Evolutionary conservation across 2,797 vertebrate species (phyloP), one percentile per base, ranked within the genome.

Genomic region (Etheostoma nigrum): DNA sequence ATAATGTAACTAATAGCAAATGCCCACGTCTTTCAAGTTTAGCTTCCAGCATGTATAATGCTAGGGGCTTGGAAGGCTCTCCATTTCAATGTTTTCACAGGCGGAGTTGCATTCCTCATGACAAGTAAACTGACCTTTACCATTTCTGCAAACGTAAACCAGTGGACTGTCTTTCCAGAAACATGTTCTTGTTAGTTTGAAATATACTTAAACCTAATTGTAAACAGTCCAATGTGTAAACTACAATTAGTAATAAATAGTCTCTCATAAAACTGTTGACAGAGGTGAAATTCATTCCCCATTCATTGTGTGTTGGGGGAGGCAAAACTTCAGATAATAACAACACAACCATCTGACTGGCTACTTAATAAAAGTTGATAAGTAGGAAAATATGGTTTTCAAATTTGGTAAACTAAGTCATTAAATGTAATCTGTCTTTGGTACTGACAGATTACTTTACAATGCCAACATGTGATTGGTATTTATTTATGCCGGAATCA

Each of bases 81-180:
- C 23, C 23, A 19, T 54, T 54, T 2, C 9, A 21, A 40, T 16
- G 2, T 5, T 47, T 49, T 60, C 45, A 25, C 21, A 45, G 57
- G 19, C 33, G 8, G 27, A 18, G 27, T 62, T 19, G n/a, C 2
- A 13, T 18, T 71, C 4, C 7, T 52, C 69, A n/a, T 8, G 25
- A 33, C 8, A 25, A 15, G 42, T 73, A 49, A 74, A 65, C 71
- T 73, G 53, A 51, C 52, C 44, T 74, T 74, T 27, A 42, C 30
- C 42, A 5, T 16, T 23, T 54, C 21, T 67, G 16, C 18, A 9
- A 67, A 44, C 15, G 23, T 23, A 36, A 47, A 67, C 40, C 18
- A 51, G 45, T 23, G 16, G 21, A 76, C 30, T 30, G 14, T 59
- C 45, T 59, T 44, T 45, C 33, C 59, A 76, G 4, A 27, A 33